Base-by-base conservation (phyloP, 2,113 vertebrate genomes). In the Stigmatopora argus region DNA sequence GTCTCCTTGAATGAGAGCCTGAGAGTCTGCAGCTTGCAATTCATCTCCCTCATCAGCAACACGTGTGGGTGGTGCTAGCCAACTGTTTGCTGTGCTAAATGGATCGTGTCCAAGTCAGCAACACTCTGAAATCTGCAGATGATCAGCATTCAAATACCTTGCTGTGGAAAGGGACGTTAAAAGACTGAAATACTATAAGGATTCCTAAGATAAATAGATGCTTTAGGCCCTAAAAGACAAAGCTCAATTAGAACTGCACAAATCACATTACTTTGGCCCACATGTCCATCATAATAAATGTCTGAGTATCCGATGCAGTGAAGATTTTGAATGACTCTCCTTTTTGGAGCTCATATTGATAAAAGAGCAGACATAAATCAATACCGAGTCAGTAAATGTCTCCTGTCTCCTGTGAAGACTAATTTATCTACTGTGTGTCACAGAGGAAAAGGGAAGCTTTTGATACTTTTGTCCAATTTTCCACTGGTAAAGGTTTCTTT, bases 331-430 rank as follows among this genome's bases (percentile, higher is more conserved):
- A 66, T 70, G 17, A n/a, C 62, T 69, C 61, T 26, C 64, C 58
- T 62, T 70, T 71, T 63, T 38, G 41, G 64, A 71, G 68, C 75
- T 47, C 66, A 51, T 11, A 35, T 56, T 74, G 73, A 69, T 75
- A 79, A 62, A 64, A 66, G 62, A 64, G 52, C 68, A 65, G 77
- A 73, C 71, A 80, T 80, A 70, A 69, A 85, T 88, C 80, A 80
- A 66, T 78, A 70, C 66, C 18, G 59, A 47, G 26, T 60, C 72
- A 74, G 75, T 72, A 77, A 73, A 75, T 55, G 48, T 78, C 63
- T 73, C 73, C 52, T 55, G 48, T 78, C 63, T 73, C 73, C 52
- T 58, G 65, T 52, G 67, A 80, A 73, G 65, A 75, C 70, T 35
- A 75, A 67, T 83, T 81, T 81, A 80, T 86, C 75, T 73, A 38